Evolutionary conservation across 2,797 vertebrate species (phyloP), one percentile per base, ranked within the genome.

Genomic region (Alcedo atthis): DNA sequence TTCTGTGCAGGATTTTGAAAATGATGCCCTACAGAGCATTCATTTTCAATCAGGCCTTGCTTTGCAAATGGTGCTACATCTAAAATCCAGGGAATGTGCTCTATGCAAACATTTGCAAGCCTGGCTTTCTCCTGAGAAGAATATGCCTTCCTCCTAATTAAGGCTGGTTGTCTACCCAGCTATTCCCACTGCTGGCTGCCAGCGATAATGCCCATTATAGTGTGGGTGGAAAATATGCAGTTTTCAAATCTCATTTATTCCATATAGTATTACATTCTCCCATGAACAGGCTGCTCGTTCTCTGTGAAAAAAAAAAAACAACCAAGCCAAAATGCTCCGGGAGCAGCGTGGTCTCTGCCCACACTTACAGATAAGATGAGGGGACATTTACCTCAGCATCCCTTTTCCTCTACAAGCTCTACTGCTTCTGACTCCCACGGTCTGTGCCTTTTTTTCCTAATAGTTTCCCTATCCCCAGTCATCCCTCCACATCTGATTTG

Each of bases 171-270:
- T 92, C 95, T 87, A 89, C 59, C 69, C 88, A 81, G 75, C 71
- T 94, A 95, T 95, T 93, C 93, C 95, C 94, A 92, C 71, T 78
- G 90, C 93, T 85, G 78, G 62, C 91, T 94, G 81, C 78, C 78
- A 82, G 93, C 92, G 90, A 77, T 90, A 95, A 92, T 93, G 95
- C 64, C 95, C 88, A 85, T 95, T 92, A 92, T 94, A 95, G 81
- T 89, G 91, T 95, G 91, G 94, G 94, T 85, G 90, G 93, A 95
- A 95, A 92, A 93, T 92, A 92, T 6, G 83, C 81, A 89, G 78
- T 92, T 94, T 93, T 95, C 90, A 91, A 94, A 95, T 94, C 88
- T 96, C 91, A 94, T 95, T 96, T 95, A 90, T 96, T 94, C 85
- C 62, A 64, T 90, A 81, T 81, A 92, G 84, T 90, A 82, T 93